Evolutionary conservation across 2,113 vertebrate genomes (phyloP).

Genomic region (Xerus inauris): DNA sequence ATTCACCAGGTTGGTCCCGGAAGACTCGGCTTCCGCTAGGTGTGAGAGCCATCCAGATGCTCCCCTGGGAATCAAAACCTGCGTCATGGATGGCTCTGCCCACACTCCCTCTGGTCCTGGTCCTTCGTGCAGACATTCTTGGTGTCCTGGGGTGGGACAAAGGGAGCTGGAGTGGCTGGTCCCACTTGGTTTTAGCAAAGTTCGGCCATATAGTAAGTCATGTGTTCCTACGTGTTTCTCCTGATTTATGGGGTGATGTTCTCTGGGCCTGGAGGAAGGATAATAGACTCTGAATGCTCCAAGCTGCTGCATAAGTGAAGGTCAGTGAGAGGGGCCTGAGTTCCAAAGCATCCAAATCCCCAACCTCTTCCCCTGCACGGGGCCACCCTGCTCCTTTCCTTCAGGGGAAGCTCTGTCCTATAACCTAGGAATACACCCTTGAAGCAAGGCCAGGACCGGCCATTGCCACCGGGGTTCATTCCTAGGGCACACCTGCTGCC

Average conservation of each 20-base stretch:
- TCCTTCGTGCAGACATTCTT: not conserved
- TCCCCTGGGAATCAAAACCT: rapidly evolving
- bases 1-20: conserved; percentile 29
- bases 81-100: rapidly evolving
- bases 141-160: not conserved
- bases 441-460: not conserved
- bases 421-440: not conserved
- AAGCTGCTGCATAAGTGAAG: rapidly evolving
- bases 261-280: not conserved
- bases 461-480: rapidly evolving
- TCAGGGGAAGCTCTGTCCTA: rapidly evolving
- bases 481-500: not conserved
- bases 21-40: not conserved
- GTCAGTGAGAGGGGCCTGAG: rapidly evolving
- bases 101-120: rapidly evolving
- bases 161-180: not conserved
- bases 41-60: rapidly evolving
- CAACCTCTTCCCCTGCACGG: too few relatives aligned
- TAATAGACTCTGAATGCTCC: not conserved
- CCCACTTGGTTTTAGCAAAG: not conserved
- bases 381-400: not conserved
- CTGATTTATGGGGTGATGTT: rapidly evolving
- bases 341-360: rapidly evolving
- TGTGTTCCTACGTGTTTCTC: not conserved
- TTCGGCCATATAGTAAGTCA: not conserved